Base-by-base conservation (phyloP, 1,140 invertebrate species). In the Samia ricini region DNA sequence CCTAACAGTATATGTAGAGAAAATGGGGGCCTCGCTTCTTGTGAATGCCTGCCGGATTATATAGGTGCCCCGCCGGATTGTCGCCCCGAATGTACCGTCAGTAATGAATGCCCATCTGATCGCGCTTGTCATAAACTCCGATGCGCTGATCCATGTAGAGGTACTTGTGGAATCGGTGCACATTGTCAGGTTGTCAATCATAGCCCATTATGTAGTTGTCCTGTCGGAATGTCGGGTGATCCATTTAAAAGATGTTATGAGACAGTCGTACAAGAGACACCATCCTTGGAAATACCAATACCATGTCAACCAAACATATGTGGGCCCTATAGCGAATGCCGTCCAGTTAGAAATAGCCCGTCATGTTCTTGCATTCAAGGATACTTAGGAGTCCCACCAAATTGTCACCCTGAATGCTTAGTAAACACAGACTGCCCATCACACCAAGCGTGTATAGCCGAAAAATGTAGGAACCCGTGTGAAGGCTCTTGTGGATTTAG, bases 381-480 rank as follows among this genome's bases (percentile, higher is more conserved):
- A 61, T 96, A 96, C 70, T 93, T 95, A 56, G 96, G 96, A 52
- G 91, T 94, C 67, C 95, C 95, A 50, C 95, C 95, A 61, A 94
- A 94, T 70, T 97, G 96, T 75, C 92, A 93, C 56, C 95, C 95
- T 21, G 95, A 96, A 89, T 97, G 95, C 88, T 90, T 95, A 15
- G 94, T 95, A 0, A 94, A 96, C 78, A 93, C 94, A 4, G 95
- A 97, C 73, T 97, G 96, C 83, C 92, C 94, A n/a, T 93, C 94
- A 49, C 93, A 95, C 71, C 91, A 93, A 61, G 94, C 95, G 8
- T 97, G 96, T 76, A 94, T 96, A 52, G 94, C 94, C 56, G 94
- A 95, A 73, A 96, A 95, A 80, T 97, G 96, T 73, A 93, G 88
- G 57, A 94, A 96, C 91, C 95, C 95, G 4, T 97, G 96, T 79